These are phyloP conservation scores for Zaprionus nigranus DNA, from an alignment of 1,140 invertebrate genomes.

Conservation along the genomic window DNA sequence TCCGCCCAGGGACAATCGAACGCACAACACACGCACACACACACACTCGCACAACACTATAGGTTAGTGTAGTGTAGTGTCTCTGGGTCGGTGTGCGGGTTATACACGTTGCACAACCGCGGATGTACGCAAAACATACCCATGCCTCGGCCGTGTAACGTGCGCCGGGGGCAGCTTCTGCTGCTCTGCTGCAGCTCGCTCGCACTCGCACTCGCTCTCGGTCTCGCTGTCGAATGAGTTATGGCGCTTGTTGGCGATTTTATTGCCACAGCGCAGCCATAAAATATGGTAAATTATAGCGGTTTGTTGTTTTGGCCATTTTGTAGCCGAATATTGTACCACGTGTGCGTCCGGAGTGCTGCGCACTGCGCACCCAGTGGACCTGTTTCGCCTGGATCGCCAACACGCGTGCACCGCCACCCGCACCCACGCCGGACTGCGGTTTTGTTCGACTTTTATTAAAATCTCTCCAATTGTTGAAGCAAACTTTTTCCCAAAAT, in stretches of 20 bases:
- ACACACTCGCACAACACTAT: not conserved
- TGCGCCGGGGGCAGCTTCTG: slow-evolving; percentile 68
- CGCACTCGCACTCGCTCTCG: not conserved
- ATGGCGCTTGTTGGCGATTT: slow-evolving; percentile 84
- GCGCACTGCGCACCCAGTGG: slow-evolving; percentile 33
- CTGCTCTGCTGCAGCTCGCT: slow-evolving; percentile 53
- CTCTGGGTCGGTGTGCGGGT: slow-evolving; percentile 5
- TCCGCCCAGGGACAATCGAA: slow-evolving; percentile 30
- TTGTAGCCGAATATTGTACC: slow-evolving; percentile 84
- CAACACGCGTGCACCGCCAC: slow-evolving; percentile 34
- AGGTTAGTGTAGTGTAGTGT: slow-evolving; percentile 5
- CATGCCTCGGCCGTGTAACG: slow-evolving; percentile 60
- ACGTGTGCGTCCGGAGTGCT: slow-evolving; percentile 68
- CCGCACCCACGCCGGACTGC: slow-evolving; percentile 11
- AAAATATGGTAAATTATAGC: slow-evolving; percentile 85
- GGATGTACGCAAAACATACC: slow-evolving; percentile 62
- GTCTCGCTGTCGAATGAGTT: slow-evolving; percentile 73
- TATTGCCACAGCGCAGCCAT: slow-evolving; percentile 84
- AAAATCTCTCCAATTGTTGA: slow-evolving; percentile 6
- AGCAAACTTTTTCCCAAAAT: not conserved
- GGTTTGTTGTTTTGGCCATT: slow-evolving; percentile 84
- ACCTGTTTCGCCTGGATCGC: slow-evolving; percentile 68
- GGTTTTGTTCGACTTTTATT: slow-evolving; percentile 33
- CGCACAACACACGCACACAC: slow-evolving; percentile 44
- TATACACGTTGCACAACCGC: slow-evolving; percentile 62